phyloP scores from a whole-genome alignment of 1,140 invertebrate species.

The Theocolax elegans region DNA sequence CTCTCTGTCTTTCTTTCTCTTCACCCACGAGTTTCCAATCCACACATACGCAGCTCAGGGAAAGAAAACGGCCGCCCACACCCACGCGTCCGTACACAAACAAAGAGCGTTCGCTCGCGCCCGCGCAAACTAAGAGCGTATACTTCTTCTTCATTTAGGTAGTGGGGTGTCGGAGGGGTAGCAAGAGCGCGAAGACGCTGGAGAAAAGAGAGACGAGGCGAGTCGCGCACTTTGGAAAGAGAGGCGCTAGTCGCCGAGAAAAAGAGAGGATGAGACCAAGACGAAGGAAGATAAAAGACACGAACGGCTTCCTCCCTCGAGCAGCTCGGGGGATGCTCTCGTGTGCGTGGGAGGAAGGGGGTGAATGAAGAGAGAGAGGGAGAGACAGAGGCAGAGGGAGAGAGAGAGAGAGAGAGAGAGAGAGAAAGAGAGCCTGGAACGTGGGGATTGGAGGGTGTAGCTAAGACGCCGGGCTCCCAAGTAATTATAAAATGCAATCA shows the following conservation, averaged over 20 bases:
- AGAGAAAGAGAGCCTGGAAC: constrained; percentile 42
- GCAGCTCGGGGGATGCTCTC: not conserved
- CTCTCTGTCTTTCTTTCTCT: not conserved
- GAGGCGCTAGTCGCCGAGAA: constrained; percentile 36
- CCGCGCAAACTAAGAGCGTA: constrained; percentile 43
- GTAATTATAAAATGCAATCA: constrained; percentile 70
- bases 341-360: constrained; percentile 42
- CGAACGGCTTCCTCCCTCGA: not conserved
- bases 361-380: constrained; percentile 54
- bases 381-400: constrained; percentile 31
- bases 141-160: constrained; percentile 45
- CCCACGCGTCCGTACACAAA: constrained; percentile 35
- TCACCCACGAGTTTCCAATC: constrained; percentile 19
- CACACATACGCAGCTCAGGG: constrained; percentile 45
- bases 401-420: constrained; percentile 50
- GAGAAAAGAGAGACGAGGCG: constrained; percentile 25
- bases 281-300: constrained; percentile 51
- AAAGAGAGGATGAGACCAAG: constrained; percentile 35
- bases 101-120: constrained; percentile 18
- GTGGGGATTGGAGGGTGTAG: constrained; percentile 52
- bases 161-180: constrained; percentile 12
- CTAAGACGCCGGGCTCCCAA: constrained; percentile 68
- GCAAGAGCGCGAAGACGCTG: constrained; percentile 13
- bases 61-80: constrained; percentile 15
- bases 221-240: not conserved